Evolutionary conservation across 2,888 invertebrate species (phyloP).

Genomic region (Cabera pusaria): DNA sequence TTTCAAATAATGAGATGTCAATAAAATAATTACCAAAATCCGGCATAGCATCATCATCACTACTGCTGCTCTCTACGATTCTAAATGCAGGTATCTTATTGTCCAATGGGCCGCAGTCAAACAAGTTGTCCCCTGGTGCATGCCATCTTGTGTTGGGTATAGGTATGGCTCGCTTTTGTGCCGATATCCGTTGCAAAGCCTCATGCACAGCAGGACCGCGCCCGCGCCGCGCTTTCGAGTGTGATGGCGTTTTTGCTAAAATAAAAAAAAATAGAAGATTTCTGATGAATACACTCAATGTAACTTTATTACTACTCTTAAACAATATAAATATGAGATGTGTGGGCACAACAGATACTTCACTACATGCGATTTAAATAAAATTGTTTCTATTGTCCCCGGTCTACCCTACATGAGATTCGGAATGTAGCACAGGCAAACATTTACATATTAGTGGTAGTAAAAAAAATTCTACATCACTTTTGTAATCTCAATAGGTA

Average conservation of each 20-base stretch:
- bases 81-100: conserved; percentile 54
- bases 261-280: conserved; percentile 10
- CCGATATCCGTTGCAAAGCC: conserved; percentile 83
- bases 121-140: conserved; percentile 74
- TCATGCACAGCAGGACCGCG: conserved; percentile 81
- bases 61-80: conserved; percentile 66
- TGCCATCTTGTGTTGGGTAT: conserved; percentile 69
- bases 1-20: too few relatives aligned
- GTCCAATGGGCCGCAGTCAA: conserved; percentile 68
- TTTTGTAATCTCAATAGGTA: too few relatives aligned
- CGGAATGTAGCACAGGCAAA: too few relatives aligned
- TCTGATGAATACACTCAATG: too few relatives aligned
- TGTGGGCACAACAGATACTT: too few relatives aligned
- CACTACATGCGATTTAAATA: too few relatives aligned
- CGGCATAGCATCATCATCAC: conserved; percentile 72
- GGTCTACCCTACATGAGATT: too few relatives aligned
- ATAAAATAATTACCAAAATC: conserved; percentile 70
- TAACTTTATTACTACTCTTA: too few relatives aligned
- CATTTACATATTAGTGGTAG: too few relatives aligned
- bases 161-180: conserved; percentile 52
- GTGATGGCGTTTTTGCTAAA: conserved; percentile 50
- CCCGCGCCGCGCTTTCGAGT: conserved; percentile 61
- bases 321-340: too few relatives aligned
- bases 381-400: too few relatives aligned
- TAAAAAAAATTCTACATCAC: too few relatives aligned